These are phyloP conservation scores for Cyclopterus lumpus DNA, from an alignment of 2,797 vertebrate genomes.

Conservation along the genomic window DNA sequence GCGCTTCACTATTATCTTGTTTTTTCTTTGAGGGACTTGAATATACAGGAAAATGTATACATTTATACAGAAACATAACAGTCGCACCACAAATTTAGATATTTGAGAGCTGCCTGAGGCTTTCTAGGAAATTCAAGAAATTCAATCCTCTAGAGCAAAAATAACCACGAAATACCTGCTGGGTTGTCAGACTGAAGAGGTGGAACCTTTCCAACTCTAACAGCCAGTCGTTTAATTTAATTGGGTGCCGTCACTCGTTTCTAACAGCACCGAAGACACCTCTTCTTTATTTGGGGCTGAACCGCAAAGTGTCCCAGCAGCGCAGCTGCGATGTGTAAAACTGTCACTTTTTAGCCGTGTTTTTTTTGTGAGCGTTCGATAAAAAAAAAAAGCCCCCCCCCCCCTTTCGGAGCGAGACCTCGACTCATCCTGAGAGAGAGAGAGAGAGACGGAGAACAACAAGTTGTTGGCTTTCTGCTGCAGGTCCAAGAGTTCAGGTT, in stretches of 20 bases:
- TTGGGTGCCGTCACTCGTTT: conserved; percentile 13
- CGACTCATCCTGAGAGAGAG: conserved; percentile 6
- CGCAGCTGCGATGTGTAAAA: conserved; percentile 28
- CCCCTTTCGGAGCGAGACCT: not conserved
- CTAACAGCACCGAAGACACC: not conserved
- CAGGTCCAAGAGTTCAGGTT: not conserved
- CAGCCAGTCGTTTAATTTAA: conserved; percentile 19
- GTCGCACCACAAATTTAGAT: not conserved
- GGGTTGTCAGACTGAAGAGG: too few relatives aligned
- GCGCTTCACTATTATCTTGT: not conserved
- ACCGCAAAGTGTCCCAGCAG: not conserved
- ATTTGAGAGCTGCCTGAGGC: not conserved
- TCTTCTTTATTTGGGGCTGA: not conserved
- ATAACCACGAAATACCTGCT: too few relatives aligned
- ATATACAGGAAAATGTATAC: not conserved
- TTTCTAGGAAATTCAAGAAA: not conserved
- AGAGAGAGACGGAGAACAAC: not conserved
- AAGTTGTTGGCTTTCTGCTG: conserved; percentile 6
- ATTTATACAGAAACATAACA: not conserved
- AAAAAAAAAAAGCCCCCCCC: conserved; percentile 3
- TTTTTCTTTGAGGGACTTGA: not conserved
- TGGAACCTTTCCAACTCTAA: conserved; percentile 43
- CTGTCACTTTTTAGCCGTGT: not conserved
- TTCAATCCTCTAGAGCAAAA: not conserved
- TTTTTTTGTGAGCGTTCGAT: not conserved